Base-by-base conservation (phyloP, 2,888 invertebrate genomes). In the Tetramorium bicarinatum region DNA sequence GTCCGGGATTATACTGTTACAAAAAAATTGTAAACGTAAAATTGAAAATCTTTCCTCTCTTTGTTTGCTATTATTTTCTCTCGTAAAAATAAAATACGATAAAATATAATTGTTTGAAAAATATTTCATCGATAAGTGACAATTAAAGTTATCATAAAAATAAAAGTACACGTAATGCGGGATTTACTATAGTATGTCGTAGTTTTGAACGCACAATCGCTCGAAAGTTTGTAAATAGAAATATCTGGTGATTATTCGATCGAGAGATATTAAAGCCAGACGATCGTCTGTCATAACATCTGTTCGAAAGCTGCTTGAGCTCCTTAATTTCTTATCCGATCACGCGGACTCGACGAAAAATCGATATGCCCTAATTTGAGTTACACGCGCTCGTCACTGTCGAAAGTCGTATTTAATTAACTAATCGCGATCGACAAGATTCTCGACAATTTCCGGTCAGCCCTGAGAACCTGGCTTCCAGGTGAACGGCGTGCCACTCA, bases 381-480 rank as follows among this genome's bases (percentile, higher is more conserved):
- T 25, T 25, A 25, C 62, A 21, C 44, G 34, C 38, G 21, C 59
- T 8, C 74, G 25, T 59, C 41, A 29, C n/a, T 49, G 59, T 61
- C 38, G 62, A 49, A 41, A 64, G 52, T 62, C 81, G 25, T 29
- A 21, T 77, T 82, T 76, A 54, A 74, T 74, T 52, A 77, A 54
- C 52, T 52, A 52, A 62, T 41, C 21, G 62, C 61, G 77, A 76
- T 76, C 62, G 77, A 54, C 41, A 29, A 47, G 59, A 79, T 59
- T 47, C 34, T 34, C 59, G 44, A 59, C 72, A 72, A 80, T 82
- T 84, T 84, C 67, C 82, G 72, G 29, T 59, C 49, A 72, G 56
- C 41, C 25, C 15, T 25, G 21, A 38, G 34, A 71, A 41, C 25
- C 21, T 18, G 38, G 21, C 59, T 59, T 49, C 2, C 41, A 54